phyloP scores from a whole-genome alignment of 2,797 vertebrate genomes.

The Hypotaenidia okinawae region DNA sequence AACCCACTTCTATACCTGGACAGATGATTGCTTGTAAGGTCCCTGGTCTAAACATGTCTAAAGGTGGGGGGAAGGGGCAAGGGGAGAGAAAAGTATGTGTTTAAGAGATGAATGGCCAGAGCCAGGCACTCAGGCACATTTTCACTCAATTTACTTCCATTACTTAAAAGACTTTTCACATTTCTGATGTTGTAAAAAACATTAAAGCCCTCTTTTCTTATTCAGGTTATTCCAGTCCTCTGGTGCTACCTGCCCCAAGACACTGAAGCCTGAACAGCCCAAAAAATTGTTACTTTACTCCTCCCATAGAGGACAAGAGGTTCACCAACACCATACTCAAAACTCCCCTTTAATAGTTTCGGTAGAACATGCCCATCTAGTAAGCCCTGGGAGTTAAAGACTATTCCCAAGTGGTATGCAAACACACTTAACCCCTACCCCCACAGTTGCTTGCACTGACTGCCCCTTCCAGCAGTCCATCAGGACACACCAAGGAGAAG shows the following conservation, averaged over 20 bases:
- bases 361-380: fast-evolving
- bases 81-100: too few relatives aligned
- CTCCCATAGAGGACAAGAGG: fast-evolving
- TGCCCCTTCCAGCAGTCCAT: not conserved
- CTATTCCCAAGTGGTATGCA: not conserved
- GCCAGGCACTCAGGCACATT: not conserved
- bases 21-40: not conserved
- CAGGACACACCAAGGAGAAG: not conserved
- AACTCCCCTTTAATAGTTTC: not conserved
- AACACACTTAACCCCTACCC: not conserved
- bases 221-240: not conserved
- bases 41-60: not conserved
- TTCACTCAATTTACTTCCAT: not conserved
- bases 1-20: not conserved
- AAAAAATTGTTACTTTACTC: not conserved
- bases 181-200: fast-evolving
- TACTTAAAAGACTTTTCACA: not conserved
- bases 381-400: not conserved
- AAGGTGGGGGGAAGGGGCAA: not conserved
- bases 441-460: not conserved
- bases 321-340: not conserved
- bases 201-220: not conserved
- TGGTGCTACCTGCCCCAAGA: not conserved
- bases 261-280: not conserved
- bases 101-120: too few relatives aligned